These are phyloP conservation scores for Cerceris ruficornis DNA, from an alignment of 2,888 invertebrate species.

Conservation along the genomic window DNA sequence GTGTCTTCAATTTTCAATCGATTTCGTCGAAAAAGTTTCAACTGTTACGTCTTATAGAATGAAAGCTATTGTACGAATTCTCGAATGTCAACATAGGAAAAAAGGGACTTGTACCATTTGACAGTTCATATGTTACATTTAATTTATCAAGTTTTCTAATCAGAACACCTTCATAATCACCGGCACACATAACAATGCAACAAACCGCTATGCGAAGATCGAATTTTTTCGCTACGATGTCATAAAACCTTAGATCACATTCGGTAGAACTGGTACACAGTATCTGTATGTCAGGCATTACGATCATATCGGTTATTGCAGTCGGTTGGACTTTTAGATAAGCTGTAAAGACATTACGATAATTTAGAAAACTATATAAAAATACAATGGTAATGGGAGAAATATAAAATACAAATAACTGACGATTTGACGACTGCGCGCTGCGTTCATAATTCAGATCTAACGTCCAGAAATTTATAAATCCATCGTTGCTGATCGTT, in stretches of 20 bases:
- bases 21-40: too few species aligned
- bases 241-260: slow-evolving; percentile 91
- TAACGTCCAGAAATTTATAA: slow-evolving; percentile 90
- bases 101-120: too few species aligned
- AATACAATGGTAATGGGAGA: neutral
- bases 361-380: neutral
- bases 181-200: neutral
- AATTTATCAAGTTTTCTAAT: too few species aligned
- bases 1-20: too few species aligned
- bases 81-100: too few species aligned
- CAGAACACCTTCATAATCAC: too few species aligned
- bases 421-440: slow-evolving; percentile 86
- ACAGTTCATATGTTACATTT: too few species aligned
- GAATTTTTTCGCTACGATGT: slow-evolving; percentile 89
- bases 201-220: slow-evolving; percentile 86
- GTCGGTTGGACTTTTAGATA: slow-evolving; percentile 85
- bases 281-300: slow-evolving; percentile 90
- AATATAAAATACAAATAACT: slow-evolving; percentile 73
- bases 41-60: too few species aligned
- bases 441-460: slow-evolving; percentile 87
- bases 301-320: slow-evolving; percentile 89
- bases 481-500: slow-evolving; percentile 89
- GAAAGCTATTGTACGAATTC: too few species aligned
- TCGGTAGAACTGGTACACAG: slow-evolving; percentile 90
- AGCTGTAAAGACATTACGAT: slow-evolving; percentile 79